A percentile compares a stretch with the other conserved stretches of the same genome.
Evolutionary conservation across 2,888 invertebrate species (phyloP).

Genomic region (Plebejus anna): DNA sequence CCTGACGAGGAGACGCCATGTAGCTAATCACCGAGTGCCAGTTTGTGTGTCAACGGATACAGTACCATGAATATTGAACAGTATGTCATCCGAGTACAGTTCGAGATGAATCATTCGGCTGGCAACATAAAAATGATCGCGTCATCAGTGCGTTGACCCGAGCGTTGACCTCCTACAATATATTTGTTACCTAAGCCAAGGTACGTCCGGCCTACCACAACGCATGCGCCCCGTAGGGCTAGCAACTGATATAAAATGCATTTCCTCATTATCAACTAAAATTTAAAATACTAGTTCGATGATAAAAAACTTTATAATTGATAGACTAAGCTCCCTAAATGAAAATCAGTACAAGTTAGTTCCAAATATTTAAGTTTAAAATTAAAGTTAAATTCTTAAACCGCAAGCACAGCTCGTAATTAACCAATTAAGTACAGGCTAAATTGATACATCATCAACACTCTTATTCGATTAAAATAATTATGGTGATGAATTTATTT

Average conservation of each 20-base stretch:
- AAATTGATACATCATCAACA: too few relatives aligned
- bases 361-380: too few relatives aligned
- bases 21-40: constrained; percentile 1
- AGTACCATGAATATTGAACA: constrained; percentile 9
- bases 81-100: constrained; percentile 30
- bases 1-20: not conserved
- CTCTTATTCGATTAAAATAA: too few relatives aligned
- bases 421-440: not conserved
- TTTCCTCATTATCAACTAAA: not conserved
- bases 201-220: constrained; percentile 62
- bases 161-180: constrained; percentile 49
- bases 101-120: constrained; percentile 39
- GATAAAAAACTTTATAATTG: not conserved
- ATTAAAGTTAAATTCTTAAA: too few relatives aligned
- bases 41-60: constrained; percentile 2
- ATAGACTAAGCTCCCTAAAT: not conserved
- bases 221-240: constrained; percentile 36
- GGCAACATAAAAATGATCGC: constrained; percentile 46
- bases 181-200: constrained; percentile 36
- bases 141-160: constrained; percentile 59
- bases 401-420: not conserved
- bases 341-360: too few relatives aligned
- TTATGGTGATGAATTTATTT: not conserved
- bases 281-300: not conserved
- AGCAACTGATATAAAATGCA: constrained; percentile 5